phyloP scores from a whole-genome alignment of 2,797 vertebrate species.

The Eulemur coronatus region DNA sequence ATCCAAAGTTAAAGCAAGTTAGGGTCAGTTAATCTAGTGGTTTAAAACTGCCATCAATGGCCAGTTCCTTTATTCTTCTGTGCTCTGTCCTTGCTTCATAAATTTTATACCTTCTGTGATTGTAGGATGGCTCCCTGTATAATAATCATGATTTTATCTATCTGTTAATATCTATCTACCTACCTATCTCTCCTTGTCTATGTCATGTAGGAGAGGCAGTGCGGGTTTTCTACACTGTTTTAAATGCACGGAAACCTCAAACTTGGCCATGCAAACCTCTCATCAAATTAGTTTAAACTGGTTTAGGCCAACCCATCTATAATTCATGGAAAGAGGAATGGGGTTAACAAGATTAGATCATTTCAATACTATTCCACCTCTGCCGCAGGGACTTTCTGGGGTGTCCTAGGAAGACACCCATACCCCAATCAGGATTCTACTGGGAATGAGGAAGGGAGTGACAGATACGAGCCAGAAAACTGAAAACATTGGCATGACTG shows the following conservation, averaged over 20 bases:
- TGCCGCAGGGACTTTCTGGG: background rate
- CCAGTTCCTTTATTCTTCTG: background rate
- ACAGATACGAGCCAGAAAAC: background rate
- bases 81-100: background rate
- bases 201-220: background rate
- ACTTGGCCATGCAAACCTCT: background rate
- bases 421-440: background rate
- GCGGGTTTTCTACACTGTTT: background rate
- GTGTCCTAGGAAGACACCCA: background rate
- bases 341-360: background rate
- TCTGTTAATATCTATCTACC: background rate
- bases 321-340: background rate
- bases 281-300: background rate
- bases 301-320: background rate
- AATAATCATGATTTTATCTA: background rate
- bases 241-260: background rate
- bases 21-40: background rate
- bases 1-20: background rate
- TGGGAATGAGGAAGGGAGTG: background rate
- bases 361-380: background rate
- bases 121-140: background rate
- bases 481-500: background rate
- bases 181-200: background rate
- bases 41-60: background rate
- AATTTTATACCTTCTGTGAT: background rate